These are phyloP conservation scores for Amyelois transitella DNA, from an alignment of 1,140 invertebrate genomes.

Conservation along the genomic window DNA sequence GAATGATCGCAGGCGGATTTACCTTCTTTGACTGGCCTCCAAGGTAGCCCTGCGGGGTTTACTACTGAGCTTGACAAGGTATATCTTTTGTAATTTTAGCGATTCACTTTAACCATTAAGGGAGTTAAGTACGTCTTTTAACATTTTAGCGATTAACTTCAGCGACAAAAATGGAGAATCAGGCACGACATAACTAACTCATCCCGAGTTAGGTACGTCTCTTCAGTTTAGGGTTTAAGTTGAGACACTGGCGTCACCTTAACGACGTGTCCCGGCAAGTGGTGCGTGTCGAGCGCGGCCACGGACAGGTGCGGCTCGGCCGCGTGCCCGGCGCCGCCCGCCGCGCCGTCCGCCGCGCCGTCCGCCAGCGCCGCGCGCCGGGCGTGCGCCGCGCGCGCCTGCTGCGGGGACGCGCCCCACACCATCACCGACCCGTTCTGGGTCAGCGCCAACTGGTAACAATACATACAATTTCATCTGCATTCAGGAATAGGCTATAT, in stretches of 20 bases:
- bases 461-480: not conserved
- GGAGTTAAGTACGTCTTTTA: not conserved
- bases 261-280: conserved; percentile 30
- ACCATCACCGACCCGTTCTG: conserved; percentile 33
- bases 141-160: not conserved
- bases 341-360: conserved; percentile 3
- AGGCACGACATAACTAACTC: too few relatives aligned
- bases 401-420: conserved; percentile 58
- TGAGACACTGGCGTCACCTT: conserved; percentile 18
- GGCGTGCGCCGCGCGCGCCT: conserved; percentile 42
- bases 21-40: too few relatives aligned
- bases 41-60: too few relatives aligned
- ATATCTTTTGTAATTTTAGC: too few relatives aligned
- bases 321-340: not conserved
- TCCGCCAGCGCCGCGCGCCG: conserved; percentile 12
- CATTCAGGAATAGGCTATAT: too few relatives aligned
- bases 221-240: not conserved
- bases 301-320: conserved; percentile 27
- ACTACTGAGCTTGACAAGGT: too few relatives aligned
- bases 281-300: conserved; percentile 26
- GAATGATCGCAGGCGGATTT: too few relatives aligned
- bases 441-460: conserved; percentile 37
- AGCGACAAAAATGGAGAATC: too few relatives aligned
- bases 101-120: too few relatives aligned
- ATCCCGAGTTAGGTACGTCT: too few relatives aligned